A percentile compares a stretch with the other conserved stretches of the same genome.
Evolutionary conservation across 2,888 invertebrate species (phyloP).

Genomic region (Chironomus tentans): DNA sequence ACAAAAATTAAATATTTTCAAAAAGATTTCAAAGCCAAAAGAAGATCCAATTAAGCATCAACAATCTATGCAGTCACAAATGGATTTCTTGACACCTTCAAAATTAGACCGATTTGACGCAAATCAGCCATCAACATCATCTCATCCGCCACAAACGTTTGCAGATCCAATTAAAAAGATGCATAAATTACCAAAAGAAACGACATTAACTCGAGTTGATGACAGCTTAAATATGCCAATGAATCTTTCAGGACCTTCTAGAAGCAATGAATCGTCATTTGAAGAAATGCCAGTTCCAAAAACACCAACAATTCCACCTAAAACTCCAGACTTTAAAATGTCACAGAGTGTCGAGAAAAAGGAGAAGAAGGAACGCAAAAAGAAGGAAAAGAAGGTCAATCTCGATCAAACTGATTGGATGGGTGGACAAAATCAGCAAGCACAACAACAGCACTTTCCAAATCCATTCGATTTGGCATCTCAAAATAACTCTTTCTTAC

Average conservation of each 20-base stretch:
- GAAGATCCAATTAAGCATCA: constrained; percentile 32
- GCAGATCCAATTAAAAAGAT: constrained; percentile 8
- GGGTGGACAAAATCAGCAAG: constrained; percentile 31
- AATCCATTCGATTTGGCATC: constrained; percentile 32
- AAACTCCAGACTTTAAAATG: constrained; percentile 49
- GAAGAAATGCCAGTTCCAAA: constrained; percentile 42
- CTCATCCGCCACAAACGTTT: background rate
- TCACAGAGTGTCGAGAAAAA: constrained; percentile 47
- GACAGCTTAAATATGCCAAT: constrained; percentile 27
- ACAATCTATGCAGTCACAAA: background rate
- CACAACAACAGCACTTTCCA: constrained; percentile 33
- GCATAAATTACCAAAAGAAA: constrained; percentile 31
- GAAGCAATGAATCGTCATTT: constrained; percentile 14
- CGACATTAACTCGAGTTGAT: constrained; percentile 39
- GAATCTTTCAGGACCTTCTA: constrained; percentile 29
- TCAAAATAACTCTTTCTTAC: constrained; percentile 33
- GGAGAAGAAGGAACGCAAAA: constrained; percentile 51
- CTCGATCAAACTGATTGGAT: constrained; percentile 39
- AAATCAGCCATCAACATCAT: background rate
- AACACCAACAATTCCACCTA: constrained; percentile 48
- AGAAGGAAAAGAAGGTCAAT: constrained; percentile 47
- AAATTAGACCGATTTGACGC: constrained; percentile 14
- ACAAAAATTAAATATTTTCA: constrained; percentile 78
- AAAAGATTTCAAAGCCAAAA: constrained; percentile 68
- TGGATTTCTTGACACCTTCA: constrained; percentile 15